These are phyloP conservation scores for Pseudomugil gertrudae DNA, from an alignment of 2,797 vertebrate species.

Conservation along the genomic window DNA sequence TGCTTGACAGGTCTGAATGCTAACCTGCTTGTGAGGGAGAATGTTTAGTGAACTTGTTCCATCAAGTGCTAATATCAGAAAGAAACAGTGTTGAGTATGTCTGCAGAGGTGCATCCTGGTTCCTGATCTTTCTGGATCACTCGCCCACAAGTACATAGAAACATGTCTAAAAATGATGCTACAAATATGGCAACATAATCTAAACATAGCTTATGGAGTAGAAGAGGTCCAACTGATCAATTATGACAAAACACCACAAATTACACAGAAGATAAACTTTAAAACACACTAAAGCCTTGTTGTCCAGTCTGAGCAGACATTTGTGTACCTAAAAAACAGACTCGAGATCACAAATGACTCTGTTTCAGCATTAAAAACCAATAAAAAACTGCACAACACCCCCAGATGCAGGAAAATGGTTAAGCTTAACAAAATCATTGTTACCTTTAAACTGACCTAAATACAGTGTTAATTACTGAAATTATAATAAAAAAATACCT, in stretches of 20 bases:
- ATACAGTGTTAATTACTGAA: neutral
- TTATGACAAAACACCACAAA: neutral
- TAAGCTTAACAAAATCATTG: too few species aligned
- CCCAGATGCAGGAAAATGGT: constrained; percentile 2
- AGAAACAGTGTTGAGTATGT: too few species aligned
- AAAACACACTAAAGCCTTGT: neutral
- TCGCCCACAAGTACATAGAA: neutral
- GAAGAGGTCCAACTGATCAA: neutral
- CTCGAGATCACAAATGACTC: constrained; percentile 10
- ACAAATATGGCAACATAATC: neutral
- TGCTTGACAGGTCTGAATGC: constrained; percentile 1
- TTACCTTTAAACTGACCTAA: too few species aligned
- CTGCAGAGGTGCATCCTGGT: neutral
- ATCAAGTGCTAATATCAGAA: neutral
- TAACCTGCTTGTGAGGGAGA: constrained; percentile 3
- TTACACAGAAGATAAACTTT: neutral
- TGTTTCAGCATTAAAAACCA: constrained; percentile 5
- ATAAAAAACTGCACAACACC: constrained; percentile 2
- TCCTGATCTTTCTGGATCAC: neutral
- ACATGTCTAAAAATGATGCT: neutral
- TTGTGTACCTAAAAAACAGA: constrained; percentile 4
- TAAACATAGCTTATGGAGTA: constrained; percentile 10
- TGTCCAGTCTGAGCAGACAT: neutral
- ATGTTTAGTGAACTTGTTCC: neutral
- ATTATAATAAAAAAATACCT: too few species aligned